A percentile compares a stretch with the other conserved stretches of the same genome.
Conservation (phyloP, 2,113 vertebrate genomes). For the Oreocharis arfaki region DNA sequence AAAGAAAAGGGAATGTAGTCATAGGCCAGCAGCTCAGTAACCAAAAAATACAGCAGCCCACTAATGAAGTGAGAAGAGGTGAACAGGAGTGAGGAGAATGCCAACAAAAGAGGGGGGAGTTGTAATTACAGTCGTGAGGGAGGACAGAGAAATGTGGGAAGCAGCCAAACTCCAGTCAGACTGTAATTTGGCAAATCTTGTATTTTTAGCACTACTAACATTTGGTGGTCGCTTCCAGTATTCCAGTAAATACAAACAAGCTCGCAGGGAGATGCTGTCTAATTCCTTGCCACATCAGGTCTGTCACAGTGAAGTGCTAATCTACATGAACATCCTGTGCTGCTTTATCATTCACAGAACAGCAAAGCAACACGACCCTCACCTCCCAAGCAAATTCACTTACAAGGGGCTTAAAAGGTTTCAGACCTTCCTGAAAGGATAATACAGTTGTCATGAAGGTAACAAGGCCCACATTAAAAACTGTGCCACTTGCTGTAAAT, state of each 20-base stretch:
- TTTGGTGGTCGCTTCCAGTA: not conserved
- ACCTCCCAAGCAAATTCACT: not conserved
- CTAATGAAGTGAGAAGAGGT: constrained; percentile 1
- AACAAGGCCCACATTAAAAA: not conserved
- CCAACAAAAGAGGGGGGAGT: not conserved
- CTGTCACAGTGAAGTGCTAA: not conserved
- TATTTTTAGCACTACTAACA: not conserved
- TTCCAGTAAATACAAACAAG: not conserved
- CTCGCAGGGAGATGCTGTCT: not conserved
- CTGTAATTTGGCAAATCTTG: not conserved
- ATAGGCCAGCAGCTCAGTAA: not conserved
- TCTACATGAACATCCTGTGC: not conserved
- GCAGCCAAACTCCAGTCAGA: not conserved
- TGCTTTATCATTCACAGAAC: not conserved
- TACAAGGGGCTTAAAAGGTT: not conserved
- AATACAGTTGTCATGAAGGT: not conserved
- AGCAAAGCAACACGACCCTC: not conserved
- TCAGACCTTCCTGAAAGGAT: not conserved
- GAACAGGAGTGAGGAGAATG: not conserved
- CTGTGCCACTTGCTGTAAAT: not conserved
- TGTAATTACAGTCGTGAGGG: not conserved
- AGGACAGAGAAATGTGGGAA: not conserved
- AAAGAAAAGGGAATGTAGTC: not conserved
- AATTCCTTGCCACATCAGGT: not conserved
- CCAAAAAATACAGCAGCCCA: not conserved